phyloP scores from a whole-genome alignment of 2,888 invertebrate species.

The Ectemnius lituratus region DNA sequence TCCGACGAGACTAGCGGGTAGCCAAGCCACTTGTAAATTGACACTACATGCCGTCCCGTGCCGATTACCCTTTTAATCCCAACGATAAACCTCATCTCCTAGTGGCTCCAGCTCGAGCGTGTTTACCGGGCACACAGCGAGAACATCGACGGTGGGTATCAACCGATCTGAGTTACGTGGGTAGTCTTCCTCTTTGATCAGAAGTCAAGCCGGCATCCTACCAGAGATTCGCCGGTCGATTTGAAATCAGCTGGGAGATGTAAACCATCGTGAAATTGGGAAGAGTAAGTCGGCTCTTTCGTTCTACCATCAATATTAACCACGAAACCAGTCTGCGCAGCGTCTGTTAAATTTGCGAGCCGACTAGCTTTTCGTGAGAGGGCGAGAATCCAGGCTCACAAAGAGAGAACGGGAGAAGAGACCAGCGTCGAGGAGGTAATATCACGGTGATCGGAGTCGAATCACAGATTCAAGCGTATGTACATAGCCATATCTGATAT shows the following conservation, averaged over 20 bases:
- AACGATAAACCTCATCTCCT: background rate
- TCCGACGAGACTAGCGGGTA: background rate
- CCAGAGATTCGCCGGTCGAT: no score
- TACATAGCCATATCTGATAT: background rate
- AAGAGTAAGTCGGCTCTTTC: background rate
- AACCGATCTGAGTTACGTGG: background rate
- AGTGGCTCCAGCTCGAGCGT: background rate
- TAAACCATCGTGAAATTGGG: background rate
- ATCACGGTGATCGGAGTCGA: no score
- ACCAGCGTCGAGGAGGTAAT: no score
- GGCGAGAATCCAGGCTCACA: background rate
- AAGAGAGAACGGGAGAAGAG: background rate
- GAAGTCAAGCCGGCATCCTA: background rate
- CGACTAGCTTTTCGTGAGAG: background rate
- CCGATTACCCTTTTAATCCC: constrained; percentile 3
- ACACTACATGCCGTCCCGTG: background rate
- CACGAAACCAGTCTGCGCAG: background rate
- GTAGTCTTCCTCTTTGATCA: background rate
- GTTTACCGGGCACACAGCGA: background rate
- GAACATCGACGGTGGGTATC: background rate
- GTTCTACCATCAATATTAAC: background rate
- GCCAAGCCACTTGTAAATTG: background rate
- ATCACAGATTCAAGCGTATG: background rate
- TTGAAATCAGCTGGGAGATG: background rate
- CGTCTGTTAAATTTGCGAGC: background rate